phyloP scores from a whole-genome alignment of 2,888 invertebrate genomes.

The Habroteleia sp. region DNA sequence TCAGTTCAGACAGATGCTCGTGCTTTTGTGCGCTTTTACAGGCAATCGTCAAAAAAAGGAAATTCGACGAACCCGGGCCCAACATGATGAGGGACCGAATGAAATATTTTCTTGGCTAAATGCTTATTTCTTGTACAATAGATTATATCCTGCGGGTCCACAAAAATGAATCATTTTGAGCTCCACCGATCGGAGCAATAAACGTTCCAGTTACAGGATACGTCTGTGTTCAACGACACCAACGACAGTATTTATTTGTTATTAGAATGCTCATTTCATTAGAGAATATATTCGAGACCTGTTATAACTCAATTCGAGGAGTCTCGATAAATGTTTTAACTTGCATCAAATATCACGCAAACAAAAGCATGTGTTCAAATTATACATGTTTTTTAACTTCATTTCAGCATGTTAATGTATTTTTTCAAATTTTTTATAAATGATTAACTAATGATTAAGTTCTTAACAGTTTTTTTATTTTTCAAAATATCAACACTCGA shows the following conservation, averaged over 20 bases:
- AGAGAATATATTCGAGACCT: not conserved
- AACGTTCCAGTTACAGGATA: slow-evolving; percentile 5
- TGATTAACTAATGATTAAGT: too few species aligned
- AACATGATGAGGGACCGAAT: not conserved
- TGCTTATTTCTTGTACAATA: slow-evolving; percentile 13
- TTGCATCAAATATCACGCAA: too few species aligned
- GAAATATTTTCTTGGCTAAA: slow-evolving; percentile 18
- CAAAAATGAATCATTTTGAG: slow-evolving; percentile 10
- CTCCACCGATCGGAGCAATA: not conserved
- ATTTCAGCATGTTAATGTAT: too few species aligned
- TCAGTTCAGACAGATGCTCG: slow-evolving; percentile 54
- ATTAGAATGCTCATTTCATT: not conserved
- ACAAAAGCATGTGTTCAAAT: too few species aligned
- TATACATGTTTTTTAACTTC: too few species aligned
- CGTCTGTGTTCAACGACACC: not conserved
- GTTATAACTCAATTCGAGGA: too few species aligned
- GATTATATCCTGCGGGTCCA: not conserved
- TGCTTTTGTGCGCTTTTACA: slow-evolving; percentile 40
- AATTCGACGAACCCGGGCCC: slow-evolving; percentile 28
- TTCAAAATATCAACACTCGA: too few species aligned
- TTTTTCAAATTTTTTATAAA: too few species aligned
- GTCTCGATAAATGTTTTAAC: too few species aligned
- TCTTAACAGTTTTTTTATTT: too few species aligned
- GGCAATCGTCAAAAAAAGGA: slow-evolving; percentile 19
- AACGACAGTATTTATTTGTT: not conserved